These are phyloP conservation scores for Sebastes glaucus DNA, from an alignment of 2,797 vertebrate genomes.

Conservation along the genomic window DNA sequence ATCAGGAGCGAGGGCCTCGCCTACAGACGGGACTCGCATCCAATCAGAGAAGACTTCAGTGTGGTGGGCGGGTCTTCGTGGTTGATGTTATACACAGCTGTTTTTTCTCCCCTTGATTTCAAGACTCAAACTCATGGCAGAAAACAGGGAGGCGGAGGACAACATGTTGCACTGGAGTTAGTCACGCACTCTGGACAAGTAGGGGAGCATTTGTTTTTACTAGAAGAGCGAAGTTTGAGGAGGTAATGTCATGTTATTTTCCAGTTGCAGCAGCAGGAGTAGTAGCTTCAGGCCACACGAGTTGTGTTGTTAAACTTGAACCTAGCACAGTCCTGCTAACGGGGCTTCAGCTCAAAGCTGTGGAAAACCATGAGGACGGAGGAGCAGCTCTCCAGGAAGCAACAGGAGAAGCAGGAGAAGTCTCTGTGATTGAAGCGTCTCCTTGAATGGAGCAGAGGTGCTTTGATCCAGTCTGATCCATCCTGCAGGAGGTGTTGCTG, in stretches of 20 bases:
- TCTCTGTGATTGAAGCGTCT: constrained; percentile 7
- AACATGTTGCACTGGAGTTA: not conserved
- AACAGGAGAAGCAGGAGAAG: not conserved
- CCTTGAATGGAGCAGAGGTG: constrained; percentile 14
- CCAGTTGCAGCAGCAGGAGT: constrained; percentile 13
- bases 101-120: constrained; percentile 57
- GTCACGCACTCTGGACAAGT: not conserved
- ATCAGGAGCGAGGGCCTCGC: constrained; percentile 37
- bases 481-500: not conserved
- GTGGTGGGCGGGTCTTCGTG: constrained; percentile 33
- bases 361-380: constrained; percentile 58
- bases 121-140: constrained; percentile 32
- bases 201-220: not conserved
- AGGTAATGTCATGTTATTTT: constrained; percentile 32
- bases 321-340: constrained; percentile 6
- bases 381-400: constrained; percentile 4
- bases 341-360: constrained; percentile 32
- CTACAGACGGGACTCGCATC: constrained; percentile 43
- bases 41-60: constrained; percentile 55
- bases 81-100: constrained; percentile 78
- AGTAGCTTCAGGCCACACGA: constrained; percentile 10
- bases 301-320: constrained; percentile 47
- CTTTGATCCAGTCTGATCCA: not conserved
- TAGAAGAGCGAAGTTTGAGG: not conserved
- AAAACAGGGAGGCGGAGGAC: constrained; percentile 4